A percentile compares a stretch with the other conserved stretches of the same genome.
Evolutionary conservation across 2,888 invertebrate genomes (phyloP).

Genomic region (Orthosia gothica): DNA sequence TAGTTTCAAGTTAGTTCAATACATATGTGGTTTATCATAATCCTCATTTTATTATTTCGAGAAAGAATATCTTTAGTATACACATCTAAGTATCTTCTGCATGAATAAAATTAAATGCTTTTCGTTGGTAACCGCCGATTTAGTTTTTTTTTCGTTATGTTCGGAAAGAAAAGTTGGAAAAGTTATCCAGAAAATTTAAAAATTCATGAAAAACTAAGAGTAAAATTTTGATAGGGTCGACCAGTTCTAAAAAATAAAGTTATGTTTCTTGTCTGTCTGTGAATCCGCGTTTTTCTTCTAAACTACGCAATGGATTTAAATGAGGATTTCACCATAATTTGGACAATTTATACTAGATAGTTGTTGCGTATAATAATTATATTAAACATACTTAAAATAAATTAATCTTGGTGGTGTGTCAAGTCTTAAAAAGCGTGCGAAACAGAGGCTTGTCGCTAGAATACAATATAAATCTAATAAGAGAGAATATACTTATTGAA

Average conservation of each 20-base stretch:
- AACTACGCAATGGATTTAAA: no score
- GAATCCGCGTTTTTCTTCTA: not conserved
- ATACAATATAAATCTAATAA: constrained; percentile 7
- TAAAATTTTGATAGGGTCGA: not conserved
- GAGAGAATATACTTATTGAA: constrained; percentile 31
- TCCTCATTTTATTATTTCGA: not conserved
- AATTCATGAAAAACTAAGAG: not conserved
- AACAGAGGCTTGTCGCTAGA: not conserved
- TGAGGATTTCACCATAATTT: not conserved
- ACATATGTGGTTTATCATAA: no score
- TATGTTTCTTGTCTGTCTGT: not conserved
- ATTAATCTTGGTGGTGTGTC: not conserved
- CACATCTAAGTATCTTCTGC: not conserved
- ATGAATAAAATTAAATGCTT: not conserved
- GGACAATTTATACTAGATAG: not conserved
- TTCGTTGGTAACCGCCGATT: not conserved
- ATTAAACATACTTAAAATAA: not conserved
- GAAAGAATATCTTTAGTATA: not conserved
- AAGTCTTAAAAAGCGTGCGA: not conserved
- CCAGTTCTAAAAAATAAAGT: not conserved
- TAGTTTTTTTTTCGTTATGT: not conserved
- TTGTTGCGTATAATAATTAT: no score
- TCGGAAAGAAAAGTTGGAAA: not conserved
- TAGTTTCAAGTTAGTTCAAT: not conserved
- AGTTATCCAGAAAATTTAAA: not conserved